A percentile compares a stretch with the other conserved stretches of the same genome.
phyloP scores from a whole-genome alignment of 2,888 invertebrate species.

The Ceramica pisi region DNA sequence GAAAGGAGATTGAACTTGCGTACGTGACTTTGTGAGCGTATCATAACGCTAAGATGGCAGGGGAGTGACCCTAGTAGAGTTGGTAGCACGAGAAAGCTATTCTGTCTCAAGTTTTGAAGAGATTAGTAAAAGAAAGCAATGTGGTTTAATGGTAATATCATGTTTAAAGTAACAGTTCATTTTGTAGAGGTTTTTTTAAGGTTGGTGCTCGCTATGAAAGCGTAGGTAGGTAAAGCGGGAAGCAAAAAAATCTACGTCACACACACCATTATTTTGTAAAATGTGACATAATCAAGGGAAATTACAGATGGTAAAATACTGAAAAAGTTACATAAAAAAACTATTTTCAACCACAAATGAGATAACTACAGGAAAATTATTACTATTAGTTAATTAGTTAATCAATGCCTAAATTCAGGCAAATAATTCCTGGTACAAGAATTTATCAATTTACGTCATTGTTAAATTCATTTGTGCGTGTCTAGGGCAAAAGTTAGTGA shows the following conservation, averaged over 20 bases:
- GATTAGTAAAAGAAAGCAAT: background rate
- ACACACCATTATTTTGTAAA: too few species aligned
- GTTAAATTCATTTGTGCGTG: background rate
- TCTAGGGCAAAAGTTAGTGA: background rate
- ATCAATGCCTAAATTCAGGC: background rate
- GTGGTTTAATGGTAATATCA: too few species aligned
- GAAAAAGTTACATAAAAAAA: background rate
- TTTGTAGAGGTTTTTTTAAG: background rate
- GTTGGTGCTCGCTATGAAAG: too few species aligned
- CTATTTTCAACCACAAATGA: background rate
- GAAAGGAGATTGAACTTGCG: slow-evolving; percentile 27
- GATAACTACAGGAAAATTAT: background rate
- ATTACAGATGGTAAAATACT: background rate
- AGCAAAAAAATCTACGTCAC: background rate
- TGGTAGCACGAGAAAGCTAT: background rate
- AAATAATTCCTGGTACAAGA: background rate
- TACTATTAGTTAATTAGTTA: background rate
- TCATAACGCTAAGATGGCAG: slow-evolving; percentile 16
- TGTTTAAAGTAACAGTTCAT: background rate
- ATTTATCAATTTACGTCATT: background rate
- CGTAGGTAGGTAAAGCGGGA: background rate
- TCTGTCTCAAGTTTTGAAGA: background rate
- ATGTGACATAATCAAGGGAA: background rate
- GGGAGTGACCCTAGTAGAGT: slow-evolving; percentile 13
- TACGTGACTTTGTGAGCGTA: slow-evolving; percentile 53